These are phyloP conservation scores for Cheilosia urbana DNA, from an alignment of 2,888 invertebrate genomes.

Conservation along the genomic window DNA sequence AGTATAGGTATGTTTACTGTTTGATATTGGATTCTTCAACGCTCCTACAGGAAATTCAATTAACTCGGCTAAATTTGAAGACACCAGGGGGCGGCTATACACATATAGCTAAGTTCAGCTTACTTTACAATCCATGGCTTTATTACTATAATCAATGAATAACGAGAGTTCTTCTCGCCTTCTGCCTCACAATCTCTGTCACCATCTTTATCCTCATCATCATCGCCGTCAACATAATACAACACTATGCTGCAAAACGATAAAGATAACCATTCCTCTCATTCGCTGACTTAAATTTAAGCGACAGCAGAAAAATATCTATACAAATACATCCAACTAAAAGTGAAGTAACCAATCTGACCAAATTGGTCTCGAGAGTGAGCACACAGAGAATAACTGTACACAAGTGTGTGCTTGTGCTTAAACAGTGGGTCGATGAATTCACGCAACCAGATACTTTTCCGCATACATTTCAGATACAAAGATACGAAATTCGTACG, in stretches of 20 bases:
- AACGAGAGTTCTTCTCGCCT: slow-evolving; percentile 67
- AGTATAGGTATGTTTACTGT: slow-evolving; percentile 36
- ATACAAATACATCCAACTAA: slow-evolving; percentile 26
- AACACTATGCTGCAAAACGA: not conserved
- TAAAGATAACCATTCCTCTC: slow-evolving; percentile 45
- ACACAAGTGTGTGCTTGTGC: not conserved
- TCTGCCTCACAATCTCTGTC: slow-evolving; percentile 61
- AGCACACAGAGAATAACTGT: slow-evolving; percentile 27
- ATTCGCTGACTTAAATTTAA: slow-evolving; percentile 54
- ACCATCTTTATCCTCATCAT: slow-evolving; percentile 1
- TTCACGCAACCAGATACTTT: slow-evolving; percentile 58
- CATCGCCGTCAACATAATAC: slow-evolving; percentile 35
- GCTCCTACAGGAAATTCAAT: slow-evolving; percentile 74
- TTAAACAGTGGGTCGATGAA: slow-evolving; percentile 69
- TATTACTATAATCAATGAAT: slow-evolving; percentile 72
- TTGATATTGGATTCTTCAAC: slow-evolving; percentile 65
- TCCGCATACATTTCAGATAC: slow-evolving; percentile 59
- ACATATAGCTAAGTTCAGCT: slow-evolving; percentile 49
- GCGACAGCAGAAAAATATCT: slow-evolving; percentile 32
- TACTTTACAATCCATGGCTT: slow-evolving; percentile 70
- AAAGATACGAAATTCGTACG: slow-evolving; percentile 7
- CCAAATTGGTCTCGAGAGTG: slow-evolving; percentile 67
- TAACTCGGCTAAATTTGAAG: slow-evolving; percentile 71
- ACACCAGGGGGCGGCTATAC: slow-evolving; percentile 46
- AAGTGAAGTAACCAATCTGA: slow-evolving; percentile 72